Conservation (phyloP, 2,888 invertebrate species). For the Trileptium ribeirensis region DNA sequence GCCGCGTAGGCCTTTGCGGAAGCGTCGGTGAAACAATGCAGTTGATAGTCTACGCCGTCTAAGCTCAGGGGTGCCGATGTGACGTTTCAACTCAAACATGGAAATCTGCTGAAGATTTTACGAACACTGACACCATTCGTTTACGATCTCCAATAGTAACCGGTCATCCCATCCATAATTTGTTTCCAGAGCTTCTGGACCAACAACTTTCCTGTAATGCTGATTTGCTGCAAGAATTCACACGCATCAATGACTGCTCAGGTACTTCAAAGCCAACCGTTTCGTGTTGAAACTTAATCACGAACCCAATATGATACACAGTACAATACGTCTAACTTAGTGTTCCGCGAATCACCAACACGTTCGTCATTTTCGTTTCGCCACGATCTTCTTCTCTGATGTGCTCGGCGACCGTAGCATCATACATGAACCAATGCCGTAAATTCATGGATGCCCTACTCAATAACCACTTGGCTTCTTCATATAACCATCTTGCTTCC, state of each 20-base stretch:
- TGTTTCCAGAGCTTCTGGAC: conserved; percentile 41
- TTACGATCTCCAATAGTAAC: conserved; percentile 21
- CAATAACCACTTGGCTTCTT: conserved; percentile 28
- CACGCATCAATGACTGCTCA: conserved; percentile 37
- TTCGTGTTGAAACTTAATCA: conserved; percentile 25
- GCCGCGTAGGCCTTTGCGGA: background rate
- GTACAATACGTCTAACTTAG: background rate
- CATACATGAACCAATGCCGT: conserved; percentile 17
- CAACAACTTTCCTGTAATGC: conserved; percentile 34
- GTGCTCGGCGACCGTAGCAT: background rate
- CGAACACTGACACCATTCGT: background rate
- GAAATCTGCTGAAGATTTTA: background rate
- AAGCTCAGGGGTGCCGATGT: background rate
- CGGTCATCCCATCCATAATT: conserved; percentile 39
- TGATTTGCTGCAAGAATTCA: conserved; percentile 33
- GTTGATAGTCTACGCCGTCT: background rate
- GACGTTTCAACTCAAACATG: background rate
- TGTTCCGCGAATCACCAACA: conserved; percentile 20
- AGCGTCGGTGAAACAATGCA: background rate
- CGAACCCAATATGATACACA: background rate
- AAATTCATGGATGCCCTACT: conserved; percentile 18
- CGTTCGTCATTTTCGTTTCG: background rate
- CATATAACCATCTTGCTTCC: conserved; percentile 19
- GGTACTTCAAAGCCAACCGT: conserved; percentile 27
- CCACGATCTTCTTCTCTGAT: background rate